Evolutionary conservation across 2,113 vertebrate species (phyloP).

Genomic region (Tachysurus vachellii): DNA sequence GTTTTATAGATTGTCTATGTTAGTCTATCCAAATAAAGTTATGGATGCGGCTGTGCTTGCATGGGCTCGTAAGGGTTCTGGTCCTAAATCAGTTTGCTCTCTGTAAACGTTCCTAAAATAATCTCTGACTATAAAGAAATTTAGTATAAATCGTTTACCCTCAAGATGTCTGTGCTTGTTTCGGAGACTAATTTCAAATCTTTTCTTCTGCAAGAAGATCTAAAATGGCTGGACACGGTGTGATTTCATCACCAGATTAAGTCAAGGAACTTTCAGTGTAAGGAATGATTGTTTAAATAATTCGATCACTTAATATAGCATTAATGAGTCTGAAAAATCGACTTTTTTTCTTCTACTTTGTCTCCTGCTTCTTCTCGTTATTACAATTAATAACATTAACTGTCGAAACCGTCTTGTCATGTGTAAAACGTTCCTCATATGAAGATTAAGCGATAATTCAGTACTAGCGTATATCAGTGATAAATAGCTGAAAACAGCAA

Average conservation of each 20-base stretch:
- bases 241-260: background rate
- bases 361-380: background rate
- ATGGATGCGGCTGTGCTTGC: background rate
- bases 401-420: background rate
- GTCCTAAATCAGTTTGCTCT: background rate
- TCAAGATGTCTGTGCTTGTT: background rate
- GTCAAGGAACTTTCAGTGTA: background rate
- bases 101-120: background rate
- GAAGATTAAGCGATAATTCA: background rate
- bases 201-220: background rate
- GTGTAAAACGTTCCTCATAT: background rate
- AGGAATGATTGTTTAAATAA: background rate
- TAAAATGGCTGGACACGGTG: background rate
- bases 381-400: background rate
- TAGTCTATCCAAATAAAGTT: background rate
- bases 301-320: background rate
- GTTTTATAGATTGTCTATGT: background rate
- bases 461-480: background rate
- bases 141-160: background rate
- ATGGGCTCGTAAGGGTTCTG: background rate
- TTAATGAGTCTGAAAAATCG: background rate
- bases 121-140: background rate
- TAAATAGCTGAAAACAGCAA: background rate
- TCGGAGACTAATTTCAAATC: background rate
- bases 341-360: background rate